Conservation (phyloP, 2,113 vertebrate genomes). For the Nyctereutes procyonoides region DNA sequence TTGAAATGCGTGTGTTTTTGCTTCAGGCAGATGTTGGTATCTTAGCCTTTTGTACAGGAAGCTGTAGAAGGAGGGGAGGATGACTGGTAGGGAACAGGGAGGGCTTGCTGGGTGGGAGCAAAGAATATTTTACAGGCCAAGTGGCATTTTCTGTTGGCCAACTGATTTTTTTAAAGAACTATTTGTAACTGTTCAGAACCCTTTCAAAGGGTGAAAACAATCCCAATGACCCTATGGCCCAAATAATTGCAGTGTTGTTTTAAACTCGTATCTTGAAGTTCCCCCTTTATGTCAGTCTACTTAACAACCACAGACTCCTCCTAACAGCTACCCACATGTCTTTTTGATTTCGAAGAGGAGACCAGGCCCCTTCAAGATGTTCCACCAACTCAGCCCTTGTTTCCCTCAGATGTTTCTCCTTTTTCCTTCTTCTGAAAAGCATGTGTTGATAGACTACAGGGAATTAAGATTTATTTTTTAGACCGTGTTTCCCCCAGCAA, state of each 20-base stretch:
- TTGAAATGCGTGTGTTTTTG: slow-evolving; percentile 27
- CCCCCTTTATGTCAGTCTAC: slow-evolving; percentile 61
- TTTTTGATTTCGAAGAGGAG: slow-evolving; percentile 82
- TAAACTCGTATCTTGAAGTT: slow-evolving; percentile 63
- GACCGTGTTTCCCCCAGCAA: slow-evolving; percentile 19
- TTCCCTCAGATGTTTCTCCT: slow-evolving; percentile 75
- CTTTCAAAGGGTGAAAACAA: slow-evolving; percentile 77
- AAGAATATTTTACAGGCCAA: slow-evolving; percentile 34
- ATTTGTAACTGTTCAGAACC: slow-evolving; percentile 75
- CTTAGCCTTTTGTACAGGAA: neutral
- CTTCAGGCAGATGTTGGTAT: slow-evolving; percentile 43
- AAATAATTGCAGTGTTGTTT: slow-evolving; percentile 72
- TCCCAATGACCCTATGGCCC: slow-evolving; percentile 56
- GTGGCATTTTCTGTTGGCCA: slow-evolving; percentile 6
- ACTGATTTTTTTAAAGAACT: slow-evolving; percentile 54
- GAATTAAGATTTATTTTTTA: slow-evolving; percentile 73
- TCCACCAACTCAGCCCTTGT: slow-evolving; percentile 70
- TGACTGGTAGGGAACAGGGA: neutral
- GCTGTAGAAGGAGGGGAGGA: neutral
- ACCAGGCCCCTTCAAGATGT: slow-evolving; percentile 80
- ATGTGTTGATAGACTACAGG: slow-evolving; percentile 75
- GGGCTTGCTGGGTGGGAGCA: neutral
- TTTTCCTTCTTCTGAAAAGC: slow-evolving; percentile 63
- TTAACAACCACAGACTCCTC: slow-evolving; percentile 68
- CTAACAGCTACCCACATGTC: slow-evolving; percentile 74